A percentile compares a stretch with the other conserved stretches of the same genome.
These are phyloP conservation scores for Eclectus roratus DNA, from an alignment of 2,113 vertebrate species.

Conservation along the genomic window DNA sequence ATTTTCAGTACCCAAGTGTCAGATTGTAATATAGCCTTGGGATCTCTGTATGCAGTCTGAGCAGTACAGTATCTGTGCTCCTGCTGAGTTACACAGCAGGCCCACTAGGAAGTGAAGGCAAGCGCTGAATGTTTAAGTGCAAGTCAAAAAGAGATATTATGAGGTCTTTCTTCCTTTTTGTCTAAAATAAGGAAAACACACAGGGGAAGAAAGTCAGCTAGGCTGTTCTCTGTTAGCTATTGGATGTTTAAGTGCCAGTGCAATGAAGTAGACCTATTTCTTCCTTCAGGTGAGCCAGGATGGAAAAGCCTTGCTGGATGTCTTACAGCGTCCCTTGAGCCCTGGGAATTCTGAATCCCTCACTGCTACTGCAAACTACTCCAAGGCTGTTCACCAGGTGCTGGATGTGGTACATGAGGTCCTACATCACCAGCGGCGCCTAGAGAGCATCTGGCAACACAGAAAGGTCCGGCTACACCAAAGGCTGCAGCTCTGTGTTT, in stretches of 20 bases:
- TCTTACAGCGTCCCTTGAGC: conserved; percentile 93
- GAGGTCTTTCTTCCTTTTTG: background rate
- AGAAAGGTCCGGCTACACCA: conserved; percentile 96
- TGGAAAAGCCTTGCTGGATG: conserved; percentile 93
- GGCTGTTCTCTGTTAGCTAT: background rate
- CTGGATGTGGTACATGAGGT: conserved; percentile 96
- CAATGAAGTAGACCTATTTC: background rate
- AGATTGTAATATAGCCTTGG: background rate
- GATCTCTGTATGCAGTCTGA: background rate
- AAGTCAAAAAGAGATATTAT: background rate
- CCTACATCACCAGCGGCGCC: conserved; percentile 92
- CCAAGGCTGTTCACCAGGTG: conserved; percentile 96
- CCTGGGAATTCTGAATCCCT: conserved; percentile 94
- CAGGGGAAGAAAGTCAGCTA: background rate
- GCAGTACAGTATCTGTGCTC: background rate
- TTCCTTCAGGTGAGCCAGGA: conserved; percentile 92
- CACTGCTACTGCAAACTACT: conserved; percentile 97
- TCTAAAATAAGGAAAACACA: background rate
- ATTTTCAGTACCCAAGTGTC: background rate
- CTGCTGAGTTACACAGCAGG: conserved; percentile 3
- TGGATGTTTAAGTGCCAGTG: background rate
- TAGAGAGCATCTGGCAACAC: conserved; percentile 98
- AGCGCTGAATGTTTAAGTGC: background rate
- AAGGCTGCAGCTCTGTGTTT: conserved; percentile 96
- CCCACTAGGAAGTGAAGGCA: background rate